phyloP scores from a whole-genome alignment of 2,888 invertebrate genomes.

The Lasius fuliginosus region DNA sequence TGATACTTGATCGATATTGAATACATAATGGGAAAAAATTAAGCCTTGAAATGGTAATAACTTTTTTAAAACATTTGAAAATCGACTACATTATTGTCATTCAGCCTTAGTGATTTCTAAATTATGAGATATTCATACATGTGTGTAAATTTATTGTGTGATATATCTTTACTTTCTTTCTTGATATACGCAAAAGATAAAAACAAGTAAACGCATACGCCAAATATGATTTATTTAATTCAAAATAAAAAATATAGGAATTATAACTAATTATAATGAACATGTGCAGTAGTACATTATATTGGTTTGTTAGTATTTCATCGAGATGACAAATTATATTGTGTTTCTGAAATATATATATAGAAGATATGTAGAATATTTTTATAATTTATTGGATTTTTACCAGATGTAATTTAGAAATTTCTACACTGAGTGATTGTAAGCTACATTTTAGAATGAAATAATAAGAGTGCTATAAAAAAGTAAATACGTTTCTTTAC shows the following conservation, averaged over 20 bases:
- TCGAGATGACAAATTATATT: constrained; percentile 19
- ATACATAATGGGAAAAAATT: constrained; percentile 53
- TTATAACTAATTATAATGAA: constrained; percentile 19
- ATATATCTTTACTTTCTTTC: not conserved
- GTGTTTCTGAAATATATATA: not conserved
- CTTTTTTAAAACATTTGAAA: constrained; percentile 34
- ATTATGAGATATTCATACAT: constrained; percentile 40
- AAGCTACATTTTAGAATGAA: not conserved
- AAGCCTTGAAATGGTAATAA: constrained; percentile 51
- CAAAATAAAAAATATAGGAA: not conserved
- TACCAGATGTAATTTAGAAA: not conserved
- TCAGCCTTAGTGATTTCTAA: constrained; percentile 56
- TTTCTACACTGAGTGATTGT: constrained; percentile 1
- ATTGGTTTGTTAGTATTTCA: not conserved
- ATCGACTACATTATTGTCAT: constrained; percentile 47
- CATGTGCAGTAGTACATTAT: not conserved
- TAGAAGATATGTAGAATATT: not conserved
- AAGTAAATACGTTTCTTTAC: not conserved
- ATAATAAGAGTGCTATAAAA: not conserved
- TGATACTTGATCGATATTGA: constrained; percentile 71
- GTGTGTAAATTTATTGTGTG: constrained; percentile 45
- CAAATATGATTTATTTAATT: constrained; percentile 3
- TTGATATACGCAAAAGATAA: not conserved
- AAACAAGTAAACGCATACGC: not conserved
- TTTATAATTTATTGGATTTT: not conserved